These are phyloP conservation scores for Antrozous pallidus DNA, from an alignment of 2,797 vertebrate genomes.

Conservation along the genomic window DNA sequence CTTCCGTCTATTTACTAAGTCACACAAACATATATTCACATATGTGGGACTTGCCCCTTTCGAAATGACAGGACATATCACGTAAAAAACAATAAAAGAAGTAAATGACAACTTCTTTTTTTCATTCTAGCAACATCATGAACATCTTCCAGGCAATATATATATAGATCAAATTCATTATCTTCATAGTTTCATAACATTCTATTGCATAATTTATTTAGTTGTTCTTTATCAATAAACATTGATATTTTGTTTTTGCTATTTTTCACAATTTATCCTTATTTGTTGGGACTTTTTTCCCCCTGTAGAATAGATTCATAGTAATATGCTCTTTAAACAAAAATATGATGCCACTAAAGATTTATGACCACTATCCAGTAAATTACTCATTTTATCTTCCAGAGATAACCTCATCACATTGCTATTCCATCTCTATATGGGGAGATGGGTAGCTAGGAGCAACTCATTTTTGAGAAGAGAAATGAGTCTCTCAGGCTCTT, in stretches of 20 bases:
- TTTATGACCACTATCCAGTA: neutral
- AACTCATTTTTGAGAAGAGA: neutral
- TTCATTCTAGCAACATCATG: neutral
- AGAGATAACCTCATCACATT: conserved; percentile 12
- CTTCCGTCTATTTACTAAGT: neutral
- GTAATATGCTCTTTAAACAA: neutral
- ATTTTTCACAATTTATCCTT: conserved; percentile 8
- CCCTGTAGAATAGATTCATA: conserved; percentile 16
- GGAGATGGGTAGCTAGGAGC: neutral
- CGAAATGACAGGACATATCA: neutral
- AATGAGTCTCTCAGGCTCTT: neutral
- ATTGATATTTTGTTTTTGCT: neutral
- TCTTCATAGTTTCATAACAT: neutral
- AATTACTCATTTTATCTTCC: conserved; percentile 20
- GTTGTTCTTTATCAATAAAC: neutral
- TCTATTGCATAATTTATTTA: conserved; percentile 13
- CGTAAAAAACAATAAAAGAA: too few species aligned
- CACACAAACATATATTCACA: neutral
- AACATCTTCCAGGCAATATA: neutral
- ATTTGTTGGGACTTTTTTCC: neutral
- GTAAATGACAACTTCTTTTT: neutral
- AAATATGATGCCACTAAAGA: conserved; percentile 13
- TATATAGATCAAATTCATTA: neutral
- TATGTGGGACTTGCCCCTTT: neutral
- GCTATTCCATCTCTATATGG: neutral